Conservation (phyloP, 2,113 vertebrate species). For the Grus americana region DNA sequence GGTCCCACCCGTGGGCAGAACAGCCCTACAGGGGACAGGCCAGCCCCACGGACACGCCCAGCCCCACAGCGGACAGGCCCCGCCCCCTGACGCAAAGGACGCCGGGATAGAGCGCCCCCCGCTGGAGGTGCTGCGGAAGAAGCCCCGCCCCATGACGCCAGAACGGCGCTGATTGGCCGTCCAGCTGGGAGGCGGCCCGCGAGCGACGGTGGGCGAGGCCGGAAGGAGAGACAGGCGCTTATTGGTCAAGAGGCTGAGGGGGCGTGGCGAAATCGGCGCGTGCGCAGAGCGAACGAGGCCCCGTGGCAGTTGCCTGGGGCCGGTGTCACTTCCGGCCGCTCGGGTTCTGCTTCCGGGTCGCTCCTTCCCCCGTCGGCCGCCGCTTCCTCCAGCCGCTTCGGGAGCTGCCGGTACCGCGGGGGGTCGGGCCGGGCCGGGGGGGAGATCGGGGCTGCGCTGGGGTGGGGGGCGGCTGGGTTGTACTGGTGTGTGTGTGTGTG, state of each 20-base stretch:
- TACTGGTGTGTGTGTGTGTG: too few species aligned
- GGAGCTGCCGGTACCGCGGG: neutral
- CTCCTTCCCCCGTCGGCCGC: too few species aligned
- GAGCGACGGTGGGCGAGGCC: neutral
- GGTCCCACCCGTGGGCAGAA: too few species aligned
- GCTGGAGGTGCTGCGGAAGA: neutral
- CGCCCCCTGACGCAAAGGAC: neutral
- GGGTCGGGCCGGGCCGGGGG: too few species aligned
- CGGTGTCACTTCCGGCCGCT: neutral
- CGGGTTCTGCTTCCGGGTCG: neutral
- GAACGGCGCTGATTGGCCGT: neutral
- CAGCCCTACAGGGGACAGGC: too few species aligned
- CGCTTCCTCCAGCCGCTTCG: too few species aligned
- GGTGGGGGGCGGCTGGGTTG: too few species aligned
- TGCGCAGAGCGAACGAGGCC: neutral
- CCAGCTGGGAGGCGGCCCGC: fast-evolving
- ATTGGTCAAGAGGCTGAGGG: neutral
- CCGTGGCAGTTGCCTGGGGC: fast-evolving
- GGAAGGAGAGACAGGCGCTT: fast-evolving
- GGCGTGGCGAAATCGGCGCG: fast-evolving
- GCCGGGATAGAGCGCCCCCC: neutral
- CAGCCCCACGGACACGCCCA: too few species aligned
- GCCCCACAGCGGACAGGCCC: too few species aligned
- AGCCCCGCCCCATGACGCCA: neutral
- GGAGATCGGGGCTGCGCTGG: too few species aligned